Percentiles rank a stretch among this genome's conserved stretches.
These are phyloP conservation scores for Zaprionus capensis DNA, from an alignment of 1,140 invertebrate species.

Conservation along the genomic window DNA sequence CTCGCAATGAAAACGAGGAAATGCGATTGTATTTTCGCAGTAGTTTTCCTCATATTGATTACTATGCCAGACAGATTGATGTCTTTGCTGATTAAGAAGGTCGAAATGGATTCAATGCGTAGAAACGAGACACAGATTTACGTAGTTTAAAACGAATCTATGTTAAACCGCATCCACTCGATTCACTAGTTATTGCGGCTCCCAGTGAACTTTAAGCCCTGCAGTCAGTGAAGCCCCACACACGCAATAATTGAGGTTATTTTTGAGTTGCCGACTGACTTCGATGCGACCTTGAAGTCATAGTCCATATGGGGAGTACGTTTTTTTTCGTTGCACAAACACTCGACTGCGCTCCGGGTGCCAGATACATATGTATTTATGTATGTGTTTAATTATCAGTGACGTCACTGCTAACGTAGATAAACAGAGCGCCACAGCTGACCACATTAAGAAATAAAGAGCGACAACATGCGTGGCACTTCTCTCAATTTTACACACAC, in stretches of 20 bases:
- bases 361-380: not conserved
- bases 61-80: constrained; percentile 11
- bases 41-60: not conserved
- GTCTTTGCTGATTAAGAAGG: constrained; percentile 42
- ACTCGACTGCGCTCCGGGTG: not conserved
- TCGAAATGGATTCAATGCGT: constrained; percentile 10
- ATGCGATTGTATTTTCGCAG: not conserved
- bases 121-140: constrained; percentile 2
- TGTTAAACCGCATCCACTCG: not conserved
- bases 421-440: constrained; percentile 55
- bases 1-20: not conserved
- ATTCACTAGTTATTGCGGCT: not conserved
- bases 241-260: constrained; percentile 34
- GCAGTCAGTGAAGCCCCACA: constrained; percentile 24
- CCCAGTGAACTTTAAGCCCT: constrained; percentile 8
- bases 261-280: constrained; percentile 14
- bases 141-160: not conserved
- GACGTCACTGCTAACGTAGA: constrained; percentile 58
- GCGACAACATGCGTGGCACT: constrained; percentile 7
- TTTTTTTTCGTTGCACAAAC: constrained; percentile 11
- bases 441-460: not conserved
- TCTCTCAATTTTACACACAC: not conserved
- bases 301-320: constrained; percentile 23
- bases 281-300: constrained; percentile 35
- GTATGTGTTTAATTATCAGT: constrained; percentile 40